A percentile compares a stretch with the other conserved stretches of the same genome.
Conservation (phyloP, 2,797 vertebrate species). For the Otolemur crassicaudatus region DNA sequence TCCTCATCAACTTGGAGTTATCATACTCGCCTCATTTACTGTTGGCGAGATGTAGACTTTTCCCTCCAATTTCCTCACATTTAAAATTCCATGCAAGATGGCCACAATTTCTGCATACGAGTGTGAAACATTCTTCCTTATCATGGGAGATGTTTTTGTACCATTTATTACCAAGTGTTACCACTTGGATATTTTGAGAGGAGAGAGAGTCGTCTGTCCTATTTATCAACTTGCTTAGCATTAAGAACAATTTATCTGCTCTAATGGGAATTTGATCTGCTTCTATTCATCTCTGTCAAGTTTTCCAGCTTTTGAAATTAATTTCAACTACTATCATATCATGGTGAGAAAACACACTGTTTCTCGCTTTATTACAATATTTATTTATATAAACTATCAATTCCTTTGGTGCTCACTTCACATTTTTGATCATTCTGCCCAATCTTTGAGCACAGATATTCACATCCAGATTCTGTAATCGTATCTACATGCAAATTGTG, state of each 20-base stretch:
- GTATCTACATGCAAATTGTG: not conserved
- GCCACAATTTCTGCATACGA: not conserved
- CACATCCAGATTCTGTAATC: not conserved
- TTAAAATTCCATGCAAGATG: not conserved
- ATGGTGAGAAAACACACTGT: slow-evolving; percentile 52
- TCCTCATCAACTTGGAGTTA: not conserved
- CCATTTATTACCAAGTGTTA: not conserved
- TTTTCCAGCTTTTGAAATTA: slow-evolving; percentile 67
- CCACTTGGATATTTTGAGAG: not conserved
- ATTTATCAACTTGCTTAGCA: slow-evolving; percentile 61
- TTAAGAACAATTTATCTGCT: slow-evolving; percentile 57
- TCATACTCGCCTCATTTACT: not conserved
- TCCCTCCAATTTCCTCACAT: not conserved
- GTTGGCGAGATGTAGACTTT: not conserved
- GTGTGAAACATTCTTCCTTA: not conserved
- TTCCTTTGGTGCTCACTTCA: not conserved
- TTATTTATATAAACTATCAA: not conserved
- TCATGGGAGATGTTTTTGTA: not conserved
- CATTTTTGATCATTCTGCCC: not conserved
- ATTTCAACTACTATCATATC: slow-evolving; percentile 54
- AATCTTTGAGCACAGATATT: not conserved
- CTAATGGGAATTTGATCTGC: slow-evolving; percentile 59
- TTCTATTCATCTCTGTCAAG: slow-evolving; percentile 68
- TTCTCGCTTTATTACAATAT: slow-evolving; percentile 45
- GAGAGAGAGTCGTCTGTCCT: not conserved